phyloP scores from a whole-genome alignment of 2,888 invertebrate species.

The Leptura quadrifasciata region DNA sequence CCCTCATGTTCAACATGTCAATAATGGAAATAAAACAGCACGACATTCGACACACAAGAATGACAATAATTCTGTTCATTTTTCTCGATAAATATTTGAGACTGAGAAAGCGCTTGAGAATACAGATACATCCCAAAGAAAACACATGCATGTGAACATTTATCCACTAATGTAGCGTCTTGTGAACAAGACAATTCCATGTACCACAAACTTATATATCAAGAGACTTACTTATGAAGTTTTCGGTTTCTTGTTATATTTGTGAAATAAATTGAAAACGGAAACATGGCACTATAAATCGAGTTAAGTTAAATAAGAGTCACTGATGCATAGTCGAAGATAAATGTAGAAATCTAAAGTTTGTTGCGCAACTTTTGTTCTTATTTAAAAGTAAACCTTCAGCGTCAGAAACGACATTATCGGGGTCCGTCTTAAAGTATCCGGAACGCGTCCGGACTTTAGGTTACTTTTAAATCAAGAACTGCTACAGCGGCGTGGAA shows the following conservation, averaged over 20 bases:
- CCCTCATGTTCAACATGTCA: not conserved
- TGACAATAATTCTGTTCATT: conserved; percentile 3
- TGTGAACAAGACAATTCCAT: not conserved
- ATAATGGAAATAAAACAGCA: not conserved
- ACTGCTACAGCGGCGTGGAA: not conserved
- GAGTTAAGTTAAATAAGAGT: conserved; percentile 45
- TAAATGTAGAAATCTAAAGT: conserved; percentile 40
- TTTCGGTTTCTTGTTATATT: conserved; percentile 26
- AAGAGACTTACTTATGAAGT: conserved; percentile 21
- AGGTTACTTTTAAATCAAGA: conserved; percentile 7
- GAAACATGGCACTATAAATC: conserved; percentile 43
- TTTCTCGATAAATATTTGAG: not conserved
- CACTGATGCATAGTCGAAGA: conserved; percentile 44
- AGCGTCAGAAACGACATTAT: conserved; percentile 29
- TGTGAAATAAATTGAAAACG: conserved; percentile 42
- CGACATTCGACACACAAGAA: not conserved
- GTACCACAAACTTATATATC: conserved; percentile 13
- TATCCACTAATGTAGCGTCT: conserved; percentile 11
- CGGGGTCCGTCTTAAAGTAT: conserved; percentile 39
- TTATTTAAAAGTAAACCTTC: conserved; percentile 23
- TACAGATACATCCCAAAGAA: not conserved
- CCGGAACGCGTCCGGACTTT: conserved; percentile 39
- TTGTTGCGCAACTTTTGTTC: conserved; percentile 28
- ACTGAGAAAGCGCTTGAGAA: not conserved
- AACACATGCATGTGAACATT: conserved; percentile 3